Evolutionary conservation across 2,888 invertebrate genomes (phyloP).

Genomic region (Oxytorus armatus): DNA sequence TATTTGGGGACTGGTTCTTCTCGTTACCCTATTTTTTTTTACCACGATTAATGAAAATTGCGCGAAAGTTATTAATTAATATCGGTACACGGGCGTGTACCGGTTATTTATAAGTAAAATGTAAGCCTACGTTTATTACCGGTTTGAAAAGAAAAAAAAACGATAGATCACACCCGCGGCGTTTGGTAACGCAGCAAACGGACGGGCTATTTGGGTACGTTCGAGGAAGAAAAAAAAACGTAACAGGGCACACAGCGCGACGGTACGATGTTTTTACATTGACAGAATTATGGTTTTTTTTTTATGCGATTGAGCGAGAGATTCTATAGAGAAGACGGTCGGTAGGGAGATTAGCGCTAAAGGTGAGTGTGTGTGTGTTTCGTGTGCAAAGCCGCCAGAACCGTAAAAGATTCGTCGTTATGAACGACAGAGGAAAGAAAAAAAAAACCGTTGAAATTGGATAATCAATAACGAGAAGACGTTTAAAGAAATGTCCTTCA

Average conservation of each 20-base stretch:
- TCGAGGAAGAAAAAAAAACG: constrained; percentile 14
- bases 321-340: not conserved
- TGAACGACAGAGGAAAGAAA: too few relatives aligned
- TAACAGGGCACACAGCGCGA: constrained; percentile 31
- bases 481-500: constrained; percentile 23
- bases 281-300: constrained; percentile 63
- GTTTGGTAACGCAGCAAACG: constrained; percentile 45
- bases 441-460: too few relatives aligned
- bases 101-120: not conserved
- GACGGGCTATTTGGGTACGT: constrained; percentile 19
- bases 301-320: constrained; percentile 57
- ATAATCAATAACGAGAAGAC: constrained; percentile 15
- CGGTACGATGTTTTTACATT: constrained; percentile 57
- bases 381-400: constrained; percentile 34
- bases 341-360: constrained; percentile 18
- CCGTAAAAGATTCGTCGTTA: constrained; percentile 34
- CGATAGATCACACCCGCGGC: not conserved
- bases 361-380: too few relatives aligned
- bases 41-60: constrained; percentile 55
- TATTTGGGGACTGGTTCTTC: constrained; percentile 77
- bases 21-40: constrained; percentile 60
- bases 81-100: constrained; percentile 33
- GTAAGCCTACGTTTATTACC: too few relatives aligned
- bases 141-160: constrained; percentile 5
- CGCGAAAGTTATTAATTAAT: constrained; percentile 46